Percentiles rank a stretch among this genome's conserved stretches.
Conservation (phyloP, 2,113 vertebrate genomes). For the Junco hyemalis region DNA sequence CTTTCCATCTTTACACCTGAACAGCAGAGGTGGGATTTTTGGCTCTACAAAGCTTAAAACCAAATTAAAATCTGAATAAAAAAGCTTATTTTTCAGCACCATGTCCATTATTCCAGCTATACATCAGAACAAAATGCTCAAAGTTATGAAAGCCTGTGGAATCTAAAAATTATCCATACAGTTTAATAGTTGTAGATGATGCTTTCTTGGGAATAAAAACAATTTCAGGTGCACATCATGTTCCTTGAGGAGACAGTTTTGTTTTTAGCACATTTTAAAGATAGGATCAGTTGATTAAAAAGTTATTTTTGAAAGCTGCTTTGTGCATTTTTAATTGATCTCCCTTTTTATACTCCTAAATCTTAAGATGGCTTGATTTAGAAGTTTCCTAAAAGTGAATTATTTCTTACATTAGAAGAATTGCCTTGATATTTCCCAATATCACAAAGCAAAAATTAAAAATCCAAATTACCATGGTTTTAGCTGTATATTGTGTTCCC, state of each 20-base stretch:
- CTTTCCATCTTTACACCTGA: not conserved
- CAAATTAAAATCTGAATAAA: not conserved
- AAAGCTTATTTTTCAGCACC: not conserved
- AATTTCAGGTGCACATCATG: not conserved
- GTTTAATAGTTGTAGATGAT: not conserved
- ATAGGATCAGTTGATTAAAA: conserved; percentile 21
- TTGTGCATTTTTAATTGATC: conserved; percentile 57
- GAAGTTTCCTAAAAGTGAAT: not conserved
- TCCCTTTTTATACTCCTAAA: conserved; percentile 1
- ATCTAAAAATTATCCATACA: not conserved
- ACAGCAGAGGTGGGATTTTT: not conserved
- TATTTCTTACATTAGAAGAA: not conserved
- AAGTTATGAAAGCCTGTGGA: not conserved
- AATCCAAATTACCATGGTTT: not conserved
- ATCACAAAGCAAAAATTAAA: not conserved
- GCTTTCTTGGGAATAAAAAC: conserved; percentile 12
- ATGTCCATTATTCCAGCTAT: not conserved
- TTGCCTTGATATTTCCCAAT: not conserved
- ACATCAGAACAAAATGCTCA: not conserved
- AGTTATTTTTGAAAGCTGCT: conserved; percentile 51
- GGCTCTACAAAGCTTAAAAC: not conserved
- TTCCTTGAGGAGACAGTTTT: not conserved
- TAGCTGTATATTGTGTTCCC: not conserved
- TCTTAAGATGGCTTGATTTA: not conserved
- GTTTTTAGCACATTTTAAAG: conserved; percentile 16